Percentiles rank a stretch among this genome's conserved stretches.
Evolutionary conservation across 2,888 invertebrate genomes (phyloP).

Genomic region (Agrochola litura): DNA sequence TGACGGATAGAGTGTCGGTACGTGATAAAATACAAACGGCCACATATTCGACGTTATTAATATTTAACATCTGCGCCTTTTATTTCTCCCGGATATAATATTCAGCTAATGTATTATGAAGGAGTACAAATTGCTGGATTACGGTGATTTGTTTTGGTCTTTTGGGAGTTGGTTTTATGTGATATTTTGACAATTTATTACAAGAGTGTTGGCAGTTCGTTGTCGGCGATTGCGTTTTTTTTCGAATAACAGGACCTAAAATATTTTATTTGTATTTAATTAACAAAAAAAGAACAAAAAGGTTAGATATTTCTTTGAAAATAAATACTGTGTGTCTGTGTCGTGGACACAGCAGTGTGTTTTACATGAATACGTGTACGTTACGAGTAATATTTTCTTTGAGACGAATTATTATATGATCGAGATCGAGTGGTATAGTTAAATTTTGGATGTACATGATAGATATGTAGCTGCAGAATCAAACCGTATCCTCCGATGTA

Average conservation of each 20-base stretch:
- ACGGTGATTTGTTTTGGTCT: slow-evolving; percentile 38
- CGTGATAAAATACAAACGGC: slow-evolving; percentile 71
- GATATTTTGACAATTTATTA: not conserved
- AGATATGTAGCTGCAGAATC: too few relatives aligned
- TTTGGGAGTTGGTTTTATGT: not conserved
- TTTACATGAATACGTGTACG: too few relatives aligned
- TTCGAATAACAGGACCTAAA: not conserved
- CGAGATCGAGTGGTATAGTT: too few relatives aligned
- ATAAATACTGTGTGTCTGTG: too few relatives aligned
- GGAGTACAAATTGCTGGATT: slow-evolving; percentile 58
- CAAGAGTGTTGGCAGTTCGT: not conserved
- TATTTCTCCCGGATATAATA: slow-evolving; percentile 61
- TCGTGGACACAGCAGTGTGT: too few relatives aligned
- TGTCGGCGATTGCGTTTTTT: not conserved
- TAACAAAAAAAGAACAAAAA: too few relatives aligned
- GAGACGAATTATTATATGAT: too few relatives aligned
- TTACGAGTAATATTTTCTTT: too few relatives aligned
- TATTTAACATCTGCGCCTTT: slow-evolving; percentile 77
- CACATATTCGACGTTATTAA: slow-evolving; percentile 74
- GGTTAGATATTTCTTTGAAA: too few relatives aligned
- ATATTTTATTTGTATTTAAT: not conserved
- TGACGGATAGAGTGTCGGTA: slow-evolving; percentile 75
- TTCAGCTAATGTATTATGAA: slow-evolving; percentile 45
- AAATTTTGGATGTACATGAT: too few relatives aligned
- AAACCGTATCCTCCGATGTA: too few relatives aligned